A percentile compares a stretch with the other conserved stretches of the same genome.
Evolutionary conservation across 1,140 invertebrate species (phyloP).

Genomic region (Drosophila tropicalis): DNA sequence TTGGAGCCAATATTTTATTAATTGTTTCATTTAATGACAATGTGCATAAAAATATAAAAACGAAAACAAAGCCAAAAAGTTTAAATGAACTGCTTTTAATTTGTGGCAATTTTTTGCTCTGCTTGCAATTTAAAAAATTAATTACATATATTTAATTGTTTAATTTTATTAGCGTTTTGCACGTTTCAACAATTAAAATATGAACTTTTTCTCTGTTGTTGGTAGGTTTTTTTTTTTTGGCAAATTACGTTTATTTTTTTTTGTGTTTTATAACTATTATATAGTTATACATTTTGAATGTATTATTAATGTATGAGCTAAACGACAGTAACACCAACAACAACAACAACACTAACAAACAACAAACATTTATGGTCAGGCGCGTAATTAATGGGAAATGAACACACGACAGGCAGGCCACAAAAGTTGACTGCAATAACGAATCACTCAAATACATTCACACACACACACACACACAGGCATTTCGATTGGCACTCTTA

Average conservation of each 20-base stretch:
- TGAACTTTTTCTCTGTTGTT: conserved; percentile 46
- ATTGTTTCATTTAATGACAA: conserved; percentile 4
- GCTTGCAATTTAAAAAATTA: conserved; percentile 59
- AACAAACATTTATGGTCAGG: conserved; percentile 37
- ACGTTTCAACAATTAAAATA: conserved; percentile 58
- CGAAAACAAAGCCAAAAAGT: background rate
- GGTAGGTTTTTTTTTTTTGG: background rate
- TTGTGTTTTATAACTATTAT: conserved; percentile 51
- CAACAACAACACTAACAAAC: conserved; percentile 18
- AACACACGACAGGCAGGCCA: conserved; percentile 49
- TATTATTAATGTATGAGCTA: conserved; percentile 61
- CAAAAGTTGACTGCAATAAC: conserved; percentile 68
- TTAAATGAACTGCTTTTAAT: conserved; percentile 13
- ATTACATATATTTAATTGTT: conserved; percentile 69
- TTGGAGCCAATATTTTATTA: background rate
- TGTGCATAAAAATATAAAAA: background rate
- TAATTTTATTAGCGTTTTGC: conserved; percentile 58
- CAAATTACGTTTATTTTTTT: conserved; percentile 52
- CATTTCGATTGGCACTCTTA: background rate
- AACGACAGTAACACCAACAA: conserved; percentile 4
- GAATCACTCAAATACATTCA: conserved; percentile 20
- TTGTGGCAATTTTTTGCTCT: conserved; percentile 41
- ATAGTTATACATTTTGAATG: conserved; percentile 68
- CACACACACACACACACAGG: conserved; percentile 14
- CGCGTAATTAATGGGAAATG: conserved; percentile 65